A percentile compares a stretch with the other conserved stretches of the same genome.
phyloP scores from a whole-genome alignment of 2,888 invertebrate genomes.

The Athrips mouffetella region DNA sequence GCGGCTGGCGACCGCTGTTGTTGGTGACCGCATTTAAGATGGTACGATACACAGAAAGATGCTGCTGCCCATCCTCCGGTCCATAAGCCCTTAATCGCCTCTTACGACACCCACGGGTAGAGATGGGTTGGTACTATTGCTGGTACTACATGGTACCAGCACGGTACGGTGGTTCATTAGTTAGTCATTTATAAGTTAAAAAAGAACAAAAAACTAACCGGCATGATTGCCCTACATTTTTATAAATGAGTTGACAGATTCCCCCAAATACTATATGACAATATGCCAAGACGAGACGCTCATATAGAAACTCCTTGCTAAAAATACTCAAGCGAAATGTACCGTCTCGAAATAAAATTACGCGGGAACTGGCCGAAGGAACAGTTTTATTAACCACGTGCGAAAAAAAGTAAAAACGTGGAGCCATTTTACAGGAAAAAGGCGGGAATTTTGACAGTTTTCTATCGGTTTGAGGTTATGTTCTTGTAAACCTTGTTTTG shows the following conservation, averaged over 20 bases:
- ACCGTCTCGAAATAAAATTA: conserved; percentile 59
- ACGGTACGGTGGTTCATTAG: too few relatives aligned
- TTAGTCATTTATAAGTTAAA: too few relatives aligned
- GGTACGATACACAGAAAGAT: too few relatives aligned
- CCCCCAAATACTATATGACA: conserved; percentile 29
- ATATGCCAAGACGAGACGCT: conserved; percentile 35
- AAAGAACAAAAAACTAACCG: background rate
- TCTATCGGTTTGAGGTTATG: background rate
- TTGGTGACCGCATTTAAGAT: too few relatives aligned
- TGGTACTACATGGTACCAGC: too few relatives aligned
- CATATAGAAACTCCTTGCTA: conserved; percentile 38
- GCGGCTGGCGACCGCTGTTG: too few relatives aligned
- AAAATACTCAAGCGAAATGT: conserved; percentile 57
- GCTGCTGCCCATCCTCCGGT: too few relatives aligned
- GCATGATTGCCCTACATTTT: background rate
- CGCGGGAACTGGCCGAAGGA: conserved; percentile 37
- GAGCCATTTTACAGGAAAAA: conserved; percentile 25
- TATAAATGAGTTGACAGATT: conserved; percentile 3
- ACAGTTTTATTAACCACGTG: conserved; percentile 43
- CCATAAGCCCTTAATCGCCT: too few relatives aligned
- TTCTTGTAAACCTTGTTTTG: background rate
- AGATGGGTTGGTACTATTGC: too few relatives aligned
- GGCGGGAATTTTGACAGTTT: conserved; percentile 19
- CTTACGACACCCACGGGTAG: too few relatives aligned
- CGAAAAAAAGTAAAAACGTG: conserved; percentile 33